These are phyloP conservation scores for Drosophila helvetica DNA, from an alignment of 2,888 invertebrate genomes.

Conservation along the genomic window DNA sequence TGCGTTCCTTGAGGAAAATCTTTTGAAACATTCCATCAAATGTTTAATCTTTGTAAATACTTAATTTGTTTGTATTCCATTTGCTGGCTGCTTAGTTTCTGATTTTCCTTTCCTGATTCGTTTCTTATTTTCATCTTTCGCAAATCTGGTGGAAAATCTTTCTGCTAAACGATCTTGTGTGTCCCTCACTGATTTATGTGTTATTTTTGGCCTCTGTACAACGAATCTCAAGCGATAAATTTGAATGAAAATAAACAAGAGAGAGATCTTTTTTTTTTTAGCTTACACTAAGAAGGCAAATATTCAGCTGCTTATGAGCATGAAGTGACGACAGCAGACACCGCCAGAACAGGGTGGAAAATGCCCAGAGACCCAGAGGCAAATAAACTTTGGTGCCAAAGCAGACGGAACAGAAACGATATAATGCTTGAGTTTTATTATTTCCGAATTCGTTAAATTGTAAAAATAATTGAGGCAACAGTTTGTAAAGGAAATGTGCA, in stretches of 20 bases:
- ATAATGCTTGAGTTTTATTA: background rate
- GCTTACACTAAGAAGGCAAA: conserved; percentile 22
- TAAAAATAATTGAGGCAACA: background rate
- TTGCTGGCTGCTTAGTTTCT: background rate
- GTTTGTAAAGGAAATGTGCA: background rate
- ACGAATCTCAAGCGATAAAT: conserved; percentile 24
- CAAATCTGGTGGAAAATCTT: background rate
- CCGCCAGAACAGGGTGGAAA: conserved; percentile 5
- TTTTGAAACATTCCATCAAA: background rate
- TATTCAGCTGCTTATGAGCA: conserved; percentile 46
- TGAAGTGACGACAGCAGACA: conserved; percentile 66
- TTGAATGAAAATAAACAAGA: conserved; percentile 57
- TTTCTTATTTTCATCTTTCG: background rate
- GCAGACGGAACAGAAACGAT: background rate
- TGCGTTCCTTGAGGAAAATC: background rate
- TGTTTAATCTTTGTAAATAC: background rate
- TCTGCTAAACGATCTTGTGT: conserved; percentile 29
- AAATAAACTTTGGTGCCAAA: conserved; percentile 44
- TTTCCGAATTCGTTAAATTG: background rate
- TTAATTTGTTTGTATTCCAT: background rate
- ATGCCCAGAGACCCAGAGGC: conserved; percentile 21
- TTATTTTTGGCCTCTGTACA: conserved; percentile 41
- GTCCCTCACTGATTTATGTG: conserved; percentile 53
- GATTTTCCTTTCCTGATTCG: background rate
- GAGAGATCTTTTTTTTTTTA: conserved; percentile 17